Conservation (phyloP, 2,888 invertebrate species). For the Tachina grossa region DNA sequence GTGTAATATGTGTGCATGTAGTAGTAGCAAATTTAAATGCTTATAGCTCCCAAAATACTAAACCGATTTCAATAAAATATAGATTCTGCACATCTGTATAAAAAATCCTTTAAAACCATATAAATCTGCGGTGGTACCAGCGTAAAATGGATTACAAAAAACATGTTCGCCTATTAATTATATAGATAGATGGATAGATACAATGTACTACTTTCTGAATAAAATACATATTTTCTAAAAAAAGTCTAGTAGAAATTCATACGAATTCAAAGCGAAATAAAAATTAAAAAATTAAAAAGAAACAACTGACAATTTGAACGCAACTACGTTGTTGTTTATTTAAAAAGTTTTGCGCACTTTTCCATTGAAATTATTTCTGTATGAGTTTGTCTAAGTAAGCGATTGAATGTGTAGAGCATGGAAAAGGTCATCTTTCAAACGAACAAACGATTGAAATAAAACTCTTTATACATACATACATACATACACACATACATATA, state of each 20-base stretch:
- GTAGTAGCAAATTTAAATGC: too few relatives aligned
- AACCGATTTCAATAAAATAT: too few relatives aligned
- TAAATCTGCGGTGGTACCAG: too few relatives aligned
- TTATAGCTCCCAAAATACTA: too few relatives aligned
- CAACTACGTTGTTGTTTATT: constrained; percentile 44
- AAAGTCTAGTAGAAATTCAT: constrained; percentile 56
- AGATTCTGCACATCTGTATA: too few relatives aligned
- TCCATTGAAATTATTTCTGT: constrained; percentile 59
- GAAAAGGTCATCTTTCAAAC: constrained; percentile 64
- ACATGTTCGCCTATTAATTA: too few relatives aligned
- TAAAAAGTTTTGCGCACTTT: constrained; percentile 69
- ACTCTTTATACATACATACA: constrained; percentile 6
- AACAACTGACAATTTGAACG: constrained; percentile 37
- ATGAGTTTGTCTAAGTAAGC: constrained; percentile 29
- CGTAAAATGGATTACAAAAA: too few relatives aligned
- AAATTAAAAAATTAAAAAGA: not conserved
- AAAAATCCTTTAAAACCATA: too few relatives aligned
- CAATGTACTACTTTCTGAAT: constrained; percentile 23
- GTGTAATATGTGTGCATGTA: too few relatives aligned
- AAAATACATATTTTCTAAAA: constrained; percentile 29
- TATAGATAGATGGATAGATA: too few relatives aligned
- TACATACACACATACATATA: not conserved
- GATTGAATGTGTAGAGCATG: constrained; percentile 50
- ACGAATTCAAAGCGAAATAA: constrained; percentile 42
- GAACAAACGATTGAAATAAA: constrained; percentile 34